Percentiles rank a stretch among this genome's conserved stretches.
phyloP scores from a whole-genome alignment of 2,113 vertebrate genomes.

The Herpetotheres cachinnans region DNA sequence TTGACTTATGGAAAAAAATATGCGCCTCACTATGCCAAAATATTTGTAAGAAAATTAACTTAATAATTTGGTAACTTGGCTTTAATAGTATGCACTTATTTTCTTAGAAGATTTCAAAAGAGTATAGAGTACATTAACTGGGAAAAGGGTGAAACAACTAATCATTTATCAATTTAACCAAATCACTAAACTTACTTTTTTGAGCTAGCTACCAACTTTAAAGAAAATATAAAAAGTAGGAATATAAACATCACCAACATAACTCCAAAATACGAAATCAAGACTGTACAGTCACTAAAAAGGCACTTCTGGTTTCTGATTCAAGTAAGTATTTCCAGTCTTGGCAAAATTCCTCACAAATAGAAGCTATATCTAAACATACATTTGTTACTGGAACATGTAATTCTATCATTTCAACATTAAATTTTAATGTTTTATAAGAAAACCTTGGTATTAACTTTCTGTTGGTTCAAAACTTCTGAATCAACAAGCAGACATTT shows the following conservation, averaged over 20 bases:
- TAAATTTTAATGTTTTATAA: not conserved
- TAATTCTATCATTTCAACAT: not conserved
- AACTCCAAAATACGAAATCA: conserved; percentile 2
- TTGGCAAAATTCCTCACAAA: not conserved
- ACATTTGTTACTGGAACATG: not conserved
- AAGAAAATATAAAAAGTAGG: conserved; percentile 18
- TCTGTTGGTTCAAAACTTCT: not conserved
- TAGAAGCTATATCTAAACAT: not conserved
- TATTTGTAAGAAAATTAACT: conserved; percentile 45
- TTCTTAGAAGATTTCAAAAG: not conserved
- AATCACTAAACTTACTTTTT: not conserved
- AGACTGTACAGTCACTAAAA: not conserved
- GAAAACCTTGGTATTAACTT: not conserved
- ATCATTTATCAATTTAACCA: not conserved
- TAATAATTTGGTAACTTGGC: not conserved
- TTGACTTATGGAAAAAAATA: conserved; percentile 20
- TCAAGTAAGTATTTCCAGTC: conserved; percentile 8
- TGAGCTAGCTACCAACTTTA: not conserved
- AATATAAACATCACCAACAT: not conserved
- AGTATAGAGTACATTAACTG: not conserved
- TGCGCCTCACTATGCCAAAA: not conserved
- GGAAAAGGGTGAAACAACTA: not conserved
- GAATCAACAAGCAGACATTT: not conserved
- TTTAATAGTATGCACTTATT: not conserved
- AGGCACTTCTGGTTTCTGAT: conserved; percentile 6